Evolutionary conservation across 1,140 invertebrate species (phyloP).

Genomic region (Anoplophora glabripennis): DNA sequence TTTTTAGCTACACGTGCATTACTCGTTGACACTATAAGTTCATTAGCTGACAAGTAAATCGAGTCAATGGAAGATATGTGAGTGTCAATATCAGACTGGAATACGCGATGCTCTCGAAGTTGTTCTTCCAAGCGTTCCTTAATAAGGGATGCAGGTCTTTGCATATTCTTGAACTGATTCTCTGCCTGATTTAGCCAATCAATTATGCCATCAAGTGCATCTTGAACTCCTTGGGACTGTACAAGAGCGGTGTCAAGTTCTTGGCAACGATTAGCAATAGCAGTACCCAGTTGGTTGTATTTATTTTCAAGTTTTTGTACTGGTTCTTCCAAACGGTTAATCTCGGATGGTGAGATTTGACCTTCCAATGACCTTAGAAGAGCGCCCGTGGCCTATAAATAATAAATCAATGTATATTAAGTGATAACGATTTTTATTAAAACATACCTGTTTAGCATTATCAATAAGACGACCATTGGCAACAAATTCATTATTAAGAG

Average conservation of each 20-base stretch:
- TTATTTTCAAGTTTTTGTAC: slow-evolving; percentile 74
- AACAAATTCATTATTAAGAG: slow-evolving; percentile 82
- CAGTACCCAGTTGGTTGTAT: slow-evolving; percentile 70
- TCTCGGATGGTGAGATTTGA: slow-evolving; percentile 74
- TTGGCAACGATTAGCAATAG: slow-evolving; percentile 74
- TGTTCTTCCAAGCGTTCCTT: slow-evolving; percentile 89
- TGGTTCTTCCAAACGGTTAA: slow-evolving; percentile 73
- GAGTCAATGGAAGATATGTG: slow-evolving; percentile 81
- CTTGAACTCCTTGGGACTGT: slow-evolving; percentile 92
- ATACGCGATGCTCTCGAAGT: slow-evolving; percentile 55
- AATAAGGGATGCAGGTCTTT: slow-evolving; percentile 78
- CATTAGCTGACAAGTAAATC: slow-evolving; percentile 72
- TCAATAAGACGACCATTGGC: slow-evolving; percentile 82
- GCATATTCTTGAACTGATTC: slow-evolving; percentile 69
- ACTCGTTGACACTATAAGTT: slow-evolving; percentile 76
- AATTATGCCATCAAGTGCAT: slow-evolving; percentile 82
- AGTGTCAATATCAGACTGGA: slow-evolving; percentile 80
- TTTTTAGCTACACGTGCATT: slow-evolving; percentile 86
- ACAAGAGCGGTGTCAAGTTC: slow-evolving; percentile 84
- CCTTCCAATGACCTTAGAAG: slow-evolving; percentile 75
- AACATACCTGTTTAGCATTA: slow-evolving; percentile 64
- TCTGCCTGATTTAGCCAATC: slow-evolving; percentile 84
- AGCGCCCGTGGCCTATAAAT: slow-evolving; percentile 60
- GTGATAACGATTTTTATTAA: background rate
- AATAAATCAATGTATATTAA: slow-evolving; percentile 34